Evolutionary conservation across 2,113 vertebrate genomes (phyloP), one percentile per base, ranked within the genome.

Genomic region (Atlantisia rogersi): DNA sequence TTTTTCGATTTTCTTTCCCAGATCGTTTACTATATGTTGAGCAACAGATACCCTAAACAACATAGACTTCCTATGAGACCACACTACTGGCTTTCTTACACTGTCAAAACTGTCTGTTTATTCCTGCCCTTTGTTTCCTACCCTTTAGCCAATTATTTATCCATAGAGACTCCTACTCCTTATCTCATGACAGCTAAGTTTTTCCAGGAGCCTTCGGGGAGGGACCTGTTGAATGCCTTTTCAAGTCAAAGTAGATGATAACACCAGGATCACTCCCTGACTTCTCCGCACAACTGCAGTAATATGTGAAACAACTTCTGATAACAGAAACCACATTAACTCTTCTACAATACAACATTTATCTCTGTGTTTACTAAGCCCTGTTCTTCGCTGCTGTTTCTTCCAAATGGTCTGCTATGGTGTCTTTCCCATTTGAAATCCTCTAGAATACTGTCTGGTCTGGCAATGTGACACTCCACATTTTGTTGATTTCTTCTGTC

Each of bases 111-210:
- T 92, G 84, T 92, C 86, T 95, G 1, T 78, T 95, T 83, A 75
- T 68, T 76, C 52, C 62, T 92, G 89, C 93, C 83, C 93, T 93
- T 94, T 94, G 86, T 92, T 96, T 94, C 80, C 68, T 91, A 84
- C 37, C 60, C 92, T 95, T 87, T 76, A 87, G 69, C 70, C 93
- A 95, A 85, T 94, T 91, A 83, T 87, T 95, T 95, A 92, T 78
- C 93, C 84, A 79, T 9, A 62, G 83, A 91, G 89, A 84, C 77
- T 68, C 83, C 56, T 71, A 22, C 56, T 76, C 52, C 74, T 89
- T 82, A 91, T 87, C 83, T 91, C 74, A 64, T 79, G 91, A 91
- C 94, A 96, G 86, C 81, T 82, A 87, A 73, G 58, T 79, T 95
- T 96, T 91, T 93, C 82, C 83, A 92, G 80, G 5, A 92, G 77